Evolutionary conservation across 2,888 invertebrate species (phyloP).

Genomic region (Podabrus alpinus): DNA sequence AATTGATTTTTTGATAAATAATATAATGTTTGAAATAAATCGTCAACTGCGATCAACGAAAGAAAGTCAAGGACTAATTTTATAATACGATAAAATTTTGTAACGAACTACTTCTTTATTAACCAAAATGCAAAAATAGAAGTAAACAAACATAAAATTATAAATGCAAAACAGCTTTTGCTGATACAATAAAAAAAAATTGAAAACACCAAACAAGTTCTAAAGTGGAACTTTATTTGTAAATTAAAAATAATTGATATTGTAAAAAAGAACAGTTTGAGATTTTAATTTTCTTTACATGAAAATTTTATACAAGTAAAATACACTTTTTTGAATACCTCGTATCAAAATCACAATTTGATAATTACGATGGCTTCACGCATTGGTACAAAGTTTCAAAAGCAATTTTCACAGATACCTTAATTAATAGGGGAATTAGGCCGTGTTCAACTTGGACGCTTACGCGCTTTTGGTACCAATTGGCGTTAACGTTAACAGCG

Average conservation of each 20-base stretch:
- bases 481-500: too few species aligned
- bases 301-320: not conserved
- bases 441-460: too few species aligned
- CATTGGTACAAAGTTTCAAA: not conserved
- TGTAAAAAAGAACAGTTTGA: not conserved
- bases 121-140: not conserved
- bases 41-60: not conserved
- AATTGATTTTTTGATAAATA: too few species aligned
- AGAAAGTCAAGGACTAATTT: not conserved
- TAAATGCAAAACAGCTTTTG: not conserved
- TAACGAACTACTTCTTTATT: not conserved
- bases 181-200: not conserved
- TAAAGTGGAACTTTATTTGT: not conserved
- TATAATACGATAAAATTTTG: not conserved
- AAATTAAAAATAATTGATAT: not conserved
- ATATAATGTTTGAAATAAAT: not conserved
- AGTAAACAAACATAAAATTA: not conserved
- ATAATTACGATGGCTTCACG: not conserved
- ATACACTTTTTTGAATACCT: not conserved
- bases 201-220: not conserved
- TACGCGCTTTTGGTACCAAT: too few species aligned
- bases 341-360: not conserved
- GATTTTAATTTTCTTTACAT: not conserved
- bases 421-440: not conserved
- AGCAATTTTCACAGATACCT: not conserved